Base-by-base conservation (phyloP, 2,888 invertebrate species). In the Pyrgus malvae region DNA sequence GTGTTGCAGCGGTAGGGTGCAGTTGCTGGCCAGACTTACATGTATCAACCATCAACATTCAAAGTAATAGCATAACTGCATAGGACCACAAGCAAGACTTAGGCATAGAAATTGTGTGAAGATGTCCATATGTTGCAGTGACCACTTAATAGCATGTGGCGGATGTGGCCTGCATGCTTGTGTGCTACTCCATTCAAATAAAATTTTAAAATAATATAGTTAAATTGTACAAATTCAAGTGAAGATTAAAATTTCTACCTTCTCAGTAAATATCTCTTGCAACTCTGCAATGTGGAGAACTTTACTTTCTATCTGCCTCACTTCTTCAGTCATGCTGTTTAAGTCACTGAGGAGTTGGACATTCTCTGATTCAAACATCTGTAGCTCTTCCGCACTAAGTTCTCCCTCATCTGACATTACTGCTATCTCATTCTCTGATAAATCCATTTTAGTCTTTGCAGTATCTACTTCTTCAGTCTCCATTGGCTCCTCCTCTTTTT, bases 251-350 rank as follows among this genome's bases (percentile, higher is more conserved):
- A 16, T 9, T 3, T 37, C 41, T 67, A 92, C 93, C 93, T 95
- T 99, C 92, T 99, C 99, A 8, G 98, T 96, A 71, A 99, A 98
- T 63, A 98, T 94, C 80, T 98, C 97, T 78, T 99, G 99, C 19
- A 99, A 86, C 77, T 97, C 96, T 1, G 98, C 97, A 69, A 99
- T 98, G 75, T 98, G 97, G 0, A 98, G 94, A 0, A 99, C 98
- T 90, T 98, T 98, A 68, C 93, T 95, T 72, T 96, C 96, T 68
- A 97, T 96, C 76, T 95, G 96, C 77, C 94, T 94, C 0, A 98
- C 97, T 86, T 99, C 98, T 70, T 98, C 97, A 0, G 95, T 95
- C 73, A 98, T 91, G 55, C 94, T 96, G 76, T 97, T 97, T 42
- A 99, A 86, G 67, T 98, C 96, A 72, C 97, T 95, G 69, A 95